These are phyloP conservation scores for Gastracanthus pulcherrimus DNA, from an alignment of 2,888 invertebrate species.

Conservation along the genomic window DNA sequence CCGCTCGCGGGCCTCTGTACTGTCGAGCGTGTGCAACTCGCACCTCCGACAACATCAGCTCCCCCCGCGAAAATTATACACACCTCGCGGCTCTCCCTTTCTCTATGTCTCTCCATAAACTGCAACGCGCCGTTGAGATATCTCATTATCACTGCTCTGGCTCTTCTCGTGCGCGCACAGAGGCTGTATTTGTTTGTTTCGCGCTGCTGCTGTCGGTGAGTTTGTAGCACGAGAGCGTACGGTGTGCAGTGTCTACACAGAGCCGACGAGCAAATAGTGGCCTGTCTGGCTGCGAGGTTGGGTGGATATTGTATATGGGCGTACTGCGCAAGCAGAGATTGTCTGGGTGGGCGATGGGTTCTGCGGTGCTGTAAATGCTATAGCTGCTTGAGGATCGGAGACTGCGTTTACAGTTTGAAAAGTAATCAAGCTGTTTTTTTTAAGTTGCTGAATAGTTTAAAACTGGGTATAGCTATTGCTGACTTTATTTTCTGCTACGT, in stretches of 20 bases:
- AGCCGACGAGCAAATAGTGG: not conserved
- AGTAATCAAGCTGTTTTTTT: too few relatives aligned
- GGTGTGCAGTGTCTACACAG: not conserved
- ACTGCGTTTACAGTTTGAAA: too few relatives aligned
- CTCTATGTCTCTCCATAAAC: not conserved
- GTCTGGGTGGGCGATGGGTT: too few relatives aligned
- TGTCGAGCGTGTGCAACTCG: not conserved
- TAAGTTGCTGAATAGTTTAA: too few relatives aligned
- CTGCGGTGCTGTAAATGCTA: too few relatives aligned
- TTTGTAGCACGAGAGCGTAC: not conserved
- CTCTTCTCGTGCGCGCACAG: not conserved
- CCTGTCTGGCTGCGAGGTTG: too few relatives aligned
- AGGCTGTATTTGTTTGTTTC: not conserved
- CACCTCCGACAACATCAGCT: not conserved
- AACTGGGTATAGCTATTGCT: too few relatives aligned
- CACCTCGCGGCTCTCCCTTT: too few relatives aligned
- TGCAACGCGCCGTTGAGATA: not conserved
- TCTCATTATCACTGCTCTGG: slow-evolving; percentile 11
- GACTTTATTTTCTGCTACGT: too few relatives aligned
- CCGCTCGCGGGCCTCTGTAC: not conserved
- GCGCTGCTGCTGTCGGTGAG: not conserved
- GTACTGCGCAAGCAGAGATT: too few relatives aligned
- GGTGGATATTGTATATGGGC: too few relatives aligned
- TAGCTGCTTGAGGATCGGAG: too few relatives aligned
- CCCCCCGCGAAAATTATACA: not conserved